phyloP scores from a whole-genome alignment of 1,140 invertebrate genomes.

The Leptoteleia sp. region DNA sequence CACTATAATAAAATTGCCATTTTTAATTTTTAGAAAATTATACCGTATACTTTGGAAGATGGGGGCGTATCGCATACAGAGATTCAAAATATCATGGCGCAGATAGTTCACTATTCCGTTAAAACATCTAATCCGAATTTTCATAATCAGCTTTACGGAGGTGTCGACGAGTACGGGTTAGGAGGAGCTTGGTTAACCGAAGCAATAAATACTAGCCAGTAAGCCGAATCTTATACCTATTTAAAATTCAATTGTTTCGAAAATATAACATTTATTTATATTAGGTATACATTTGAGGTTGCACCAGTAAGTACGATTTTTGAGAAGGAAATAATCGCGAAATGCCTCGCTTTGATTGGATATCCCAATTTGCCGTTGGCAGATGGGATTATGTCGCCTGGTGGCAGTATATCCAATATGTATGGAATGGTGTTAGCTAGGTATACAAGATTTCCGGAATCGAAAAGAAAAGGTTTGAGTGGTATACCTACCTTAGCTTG shows the following conservation, averaged over 20 bases:
- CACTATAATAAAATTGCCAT: too few relatives aligned
- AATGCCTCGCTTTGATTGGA: conserved; percentile 85
- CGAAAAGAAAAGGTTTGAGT: conserved; percentile 87
- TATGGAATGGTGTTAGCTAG: conserved; percentile 91
- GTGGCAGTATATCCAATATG: conserved; percentile 94
- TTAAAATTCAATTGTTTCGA: too few relatives aligned
- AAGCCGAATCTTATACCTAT: conserved; percentile 68
- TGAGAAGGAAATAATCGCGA: conserved; percentile 84
- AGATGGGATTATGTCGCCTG: conserved; percentile 89
- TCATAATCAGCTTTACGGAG: conserved; percentile 90
- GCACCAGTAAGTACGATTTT: conserved; percentile 88
- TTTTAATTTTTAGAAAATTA: conserved; percentile 76
- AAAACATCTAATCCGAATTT: conserved; percentile 88
- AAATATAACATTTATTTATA: not conserved
- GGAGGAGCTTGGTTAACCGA: conserved; percentile 88
- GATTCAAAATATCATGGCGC: conserved; percentile 81
- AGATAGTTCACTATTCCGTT: conserved; percentile 86
- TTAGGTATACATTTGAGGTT: conserved; percentile 87
- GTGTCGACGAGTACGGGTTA: conserved; percentile 87
- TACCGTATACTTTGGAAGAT: conserved; percentile 81
- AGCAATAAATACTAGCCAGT: conserved; percentile 90
- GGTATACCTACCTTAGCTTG: conserved; percentile 83
- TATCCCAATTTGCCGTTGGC: conserved; percentile 82
- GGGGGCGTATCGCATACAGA: conserved; percentile 78
- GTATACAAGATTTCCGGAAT: conserved; percentile 86